Conservation (phyloP, 2,888 invertebrate genomes). For the Xestia rhomboidea region DNA sequence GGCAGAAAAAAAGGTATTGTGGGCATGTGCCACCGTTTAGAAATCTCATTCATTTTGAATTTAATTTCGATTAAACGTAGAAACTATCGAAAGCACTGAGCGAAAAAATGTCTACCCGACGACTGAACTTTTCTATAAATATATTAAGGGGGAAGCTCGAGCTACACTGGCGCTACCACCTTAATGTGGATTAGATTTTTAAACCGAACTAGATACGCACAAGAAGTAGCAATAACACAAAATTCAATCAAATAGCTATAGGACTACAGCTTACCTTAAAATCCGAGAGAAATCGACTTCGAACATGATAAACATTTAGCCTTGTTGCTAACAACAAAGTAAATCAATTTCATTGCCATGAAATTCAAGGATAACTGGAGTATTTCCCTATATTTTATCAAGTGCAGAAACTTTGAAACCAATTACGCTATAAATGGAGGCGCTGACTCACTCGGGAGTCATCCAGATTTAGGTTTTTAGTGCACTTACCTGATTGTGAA, state of each 20-base stretch:
- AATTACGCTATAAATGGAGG: constrained; percentile 12
- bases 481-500: constrained; percentile 10
- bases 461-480: constrained; percentile 12
- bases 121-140: background rate
- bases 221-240: constrained; percentile 28
- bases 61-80: background rate
- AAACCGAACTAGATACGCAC: background rate
- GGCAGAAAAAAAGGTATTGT: background rate
- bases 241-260: constrained; percentile 31
- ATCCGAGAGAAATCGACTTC: constrained; percentile 25
- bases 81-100: too few relatives aligned
- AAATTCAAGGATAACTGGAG: constrained; percentile 10
- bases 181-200: background rate
- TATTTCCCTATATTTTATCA: constrained; percentile 21
- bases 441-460: background rate
- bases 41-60: background rate
- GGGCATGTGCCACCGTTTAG: background rate
- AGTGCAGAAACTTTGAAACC: constrained; percentile 72
- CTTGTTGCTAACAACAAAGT: constrained; percentile 8
- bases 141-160: too few relatives aligned
- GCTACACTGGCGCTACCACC: too few relatives aligned
- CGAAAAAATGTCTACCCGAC: background rate
- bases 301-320: background rate
- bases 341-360: constrained; percentile 15
- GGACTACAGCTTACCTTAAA: constrained; percentile 52